Conservation (phyloP, 2,113 vertebrate species). For the Apeltes quadracus region DNA sequence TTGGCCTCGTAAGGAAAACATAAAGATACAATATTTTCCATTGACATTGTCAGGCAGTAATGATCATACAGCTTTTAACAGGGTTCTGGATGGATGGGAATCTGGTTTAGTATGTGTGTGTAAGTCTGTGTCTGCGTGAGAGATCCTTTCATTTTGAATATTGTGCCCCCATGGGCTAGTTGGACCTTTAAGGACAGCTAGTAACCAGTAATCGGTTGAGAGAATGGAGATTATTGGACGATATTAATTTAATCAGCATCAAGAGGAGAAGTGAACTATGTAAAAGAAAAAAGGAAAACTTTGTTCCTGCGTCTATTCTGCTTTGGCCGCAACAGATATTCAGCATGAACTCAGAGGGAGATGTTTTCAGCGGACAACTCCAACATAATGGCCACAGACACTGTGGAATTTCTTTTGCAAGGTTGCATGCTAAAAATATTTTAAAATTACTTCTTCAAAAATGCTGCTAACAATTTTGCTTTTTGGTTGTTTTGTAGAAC, state of each 20-base stretch:
- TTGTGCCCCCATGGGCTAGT: not conserved
- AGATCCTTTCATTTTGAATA: not conserved
- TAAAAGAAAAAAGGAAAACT: not conserved
- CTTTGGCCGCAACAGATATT: not conserved
- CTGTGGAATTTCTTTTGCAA: not conserved
- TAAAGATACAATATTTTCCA: conserved; percentile 54
- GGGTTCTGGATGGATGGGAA: conserved; percentile 23
- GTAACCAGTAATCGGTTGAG: not conserved
- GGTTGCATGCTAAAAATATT: not conserved
- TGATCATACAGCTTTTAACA: conserved; percentile 48
- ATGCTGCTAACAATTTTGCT: not conserved
- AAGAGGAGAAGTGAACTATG: not conserved
- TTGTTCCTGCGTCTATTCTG: not conserved
- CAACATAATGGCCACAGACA: not conserved
- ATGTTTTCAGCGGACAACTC: not conserved
- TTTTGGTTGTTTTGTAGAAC: not conserved
- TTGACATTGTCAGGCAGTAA: conserved; percentile 53
- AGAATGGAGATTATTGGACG: not conserved
- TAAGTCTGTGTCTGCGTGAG: not conserved
- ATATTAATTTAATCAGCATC: not conserved
- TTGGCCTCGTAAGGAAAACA: conserved; percentile 61
- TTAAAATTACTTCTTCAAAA: not conserved
- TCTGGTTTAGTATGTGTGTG: conserved; percentile 9
- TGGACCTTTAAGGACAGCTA: not conserved
- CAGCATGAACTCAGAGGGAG: not conserved